phyloP scores from a whole-genome alignment of 2,888 invertebrate genomes.

The Leistus spinibarbis region DNA sequence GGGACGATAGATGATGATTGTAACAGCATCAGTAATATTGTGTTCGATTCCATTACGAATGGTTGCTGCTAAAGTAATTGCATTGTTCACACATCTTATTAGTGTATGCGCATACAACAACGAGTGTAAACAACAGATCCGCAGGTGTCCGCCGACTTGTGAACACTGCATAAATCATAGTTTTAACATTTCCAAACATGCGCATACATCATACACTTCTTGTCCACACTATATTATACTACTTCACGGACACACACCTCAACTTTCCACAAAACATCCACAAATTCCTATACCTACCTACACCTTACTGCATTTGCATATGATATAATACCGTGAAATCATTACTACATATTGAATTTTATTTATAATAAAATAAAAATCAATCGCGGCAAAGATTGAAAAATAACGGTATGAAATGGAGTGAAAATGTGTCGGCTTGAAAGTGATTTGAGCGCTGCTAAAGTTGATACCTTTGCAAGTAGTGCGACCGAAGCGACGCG shows the following conservation, averaged over 20 bases:
- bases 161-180: constrained; percentile 7
- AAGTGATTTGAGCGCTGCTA: not conserved
- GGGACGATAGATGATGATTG: not conserved
- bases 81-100: constrained; percentile 17
- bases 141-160: not conserved
- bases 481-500: too few species aligned
- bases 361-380: too few species aligned
- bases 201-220: not conserved
- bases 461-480: not conserved
- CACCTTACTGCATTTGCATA: too few species aligned
- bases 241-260: not conserved
- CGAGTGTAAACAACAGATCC: not conserved
- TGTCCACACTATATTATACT: not conserved
- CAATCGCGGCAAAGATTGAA: too few species aligned
- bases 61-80: constrained; percentile 4
- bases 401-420: too few species aligned
- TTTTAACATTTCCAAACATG: constrained; percentile 3
- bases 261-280: too few species aligned
- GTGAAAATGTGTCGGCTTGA: not conserved
- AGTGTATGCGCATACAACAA: not conserved
- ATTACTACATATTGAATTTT: too few species aligned
- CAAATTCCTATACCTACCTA: too few species aligned
- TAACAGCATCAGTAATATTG: not conserved
- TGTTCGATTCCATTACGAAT: constrained; percentile 5
- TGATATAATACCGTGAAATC: too few species aligned